Percentiles rank a stretch among this genome's conserved stretches.
These are phyloP conservation scores for Elanoides forficatus DNA, from an alignment of 2,113 vertebrate genomes.

Conservation along the genomic window DNA sequence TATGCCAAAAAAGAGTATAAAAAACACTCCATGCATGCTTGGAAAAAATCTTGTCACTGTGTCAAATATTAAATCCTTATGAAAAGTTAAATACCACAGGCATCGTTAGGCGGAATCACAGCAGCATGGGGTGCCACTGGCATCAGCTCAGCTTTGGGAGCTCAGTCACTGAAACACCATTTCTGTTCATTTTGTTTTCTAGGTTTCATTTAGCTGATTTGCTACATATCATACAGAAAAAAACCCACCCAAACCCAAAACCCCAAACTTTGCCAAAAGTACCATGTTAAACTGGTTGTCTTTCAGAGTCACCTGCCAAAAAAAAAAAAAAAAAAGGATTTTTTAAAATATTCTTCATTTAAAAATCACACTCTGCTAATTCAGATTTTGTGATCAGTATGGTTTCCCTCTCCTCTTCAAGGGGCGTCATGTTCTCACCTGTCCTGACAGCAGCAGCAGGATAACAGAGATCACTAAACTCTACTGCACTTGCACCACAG, in stretches of 20 bases:
- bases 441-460: neutral
- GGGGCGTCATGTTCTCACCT: neutral
- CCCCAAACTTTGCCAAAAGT: neutral
- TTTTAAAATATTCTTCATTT: neutral
- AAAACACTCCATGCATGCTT: constrained; percentile 14
- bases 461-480: neutral
- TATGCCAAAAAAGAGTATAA: constrained; percentile 29
- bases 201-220: neutral
- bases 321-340: neutral
- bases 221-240: neutral
- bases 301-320: neutral
- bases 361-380: neutral
- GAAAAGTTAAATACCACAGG: constrained; percentile 33
- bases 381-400: neutral
- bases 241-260: neutral
- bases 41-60: constrained; percentile 29
- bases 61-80: constrained; percentile 61
- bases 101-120: neutral
- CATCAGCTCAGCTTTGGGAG: neutral
- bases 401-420: neutral
- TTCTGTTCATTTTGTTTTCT: neutral
- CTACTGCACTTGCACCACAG: neutral
- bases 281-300: neutral
- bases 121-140: neutral
- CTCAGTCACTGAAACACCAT: neutral